phyloP scores from a whole-genome alignment of 1,140 invertebrate species.

The Pteromalus puparum region DNA sequence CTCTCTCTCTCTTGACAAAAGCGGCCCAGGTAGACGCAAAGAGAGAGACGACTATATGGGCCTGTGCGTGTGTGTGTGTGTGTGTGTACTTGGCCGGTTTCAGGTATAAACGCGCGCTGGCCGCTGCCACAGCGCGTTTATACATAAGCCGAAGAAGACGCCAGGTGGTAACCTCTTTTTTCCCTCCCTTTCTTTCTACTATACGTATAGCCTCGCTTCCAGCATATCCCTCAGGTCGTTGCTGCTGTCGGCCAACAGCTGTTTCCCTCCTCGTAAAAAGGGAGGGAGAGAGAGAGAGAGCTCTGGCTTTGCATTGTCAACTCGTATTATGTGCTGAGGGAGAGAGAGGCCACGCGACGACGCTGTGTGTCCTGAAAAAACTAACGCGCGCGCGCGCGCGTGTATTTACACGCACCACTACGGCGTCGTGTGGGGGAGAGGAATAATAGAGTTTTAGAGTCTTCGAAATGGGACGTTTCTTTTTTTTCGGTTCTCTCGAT shows the following conservation, averaged over 20 bases:
- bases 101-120: constrained; percentile 61
- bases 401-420: too few species aligned
- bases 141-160: constrained; percentile 67
- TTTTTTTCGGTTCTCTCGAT: neutral
- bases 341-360: constrained; percentile 32
- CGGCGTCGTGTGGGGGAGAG: neutral
- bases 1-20: constrained; percentile 61
- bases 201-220: constrained; percentile 40
- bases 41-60: neutral
- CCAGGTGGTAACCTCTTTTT: constrained; percentile 73
- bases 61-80: neutral
- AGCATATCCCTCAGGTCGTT: constrained; percentile 55
- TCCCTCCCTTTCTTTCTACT: constrained; percentile 54
- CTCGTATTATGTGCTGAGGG: constrained; percentile 44
- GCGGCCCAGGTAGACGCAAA: neutral
- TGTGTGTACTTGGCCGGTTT: constrained; percentile 64
- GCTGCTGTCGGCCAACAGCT: constrained; percentile 68
- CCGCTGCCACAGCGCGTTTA: constrained; percentile 47
- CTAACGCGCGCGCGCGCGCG: too few species aligned
- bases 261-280: constrained; percentile 66
- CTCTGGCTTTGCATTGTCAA: constrained; percentile 69
- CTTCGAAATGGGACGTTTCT: neutral
- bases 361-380: neutral
- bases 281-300: constrained; percentile 55
- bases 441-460: constrained; percentile 4